Conservation (phyloP, 1,140 invertebrate genomes). For the Drosophila pectinifera region DNA sequence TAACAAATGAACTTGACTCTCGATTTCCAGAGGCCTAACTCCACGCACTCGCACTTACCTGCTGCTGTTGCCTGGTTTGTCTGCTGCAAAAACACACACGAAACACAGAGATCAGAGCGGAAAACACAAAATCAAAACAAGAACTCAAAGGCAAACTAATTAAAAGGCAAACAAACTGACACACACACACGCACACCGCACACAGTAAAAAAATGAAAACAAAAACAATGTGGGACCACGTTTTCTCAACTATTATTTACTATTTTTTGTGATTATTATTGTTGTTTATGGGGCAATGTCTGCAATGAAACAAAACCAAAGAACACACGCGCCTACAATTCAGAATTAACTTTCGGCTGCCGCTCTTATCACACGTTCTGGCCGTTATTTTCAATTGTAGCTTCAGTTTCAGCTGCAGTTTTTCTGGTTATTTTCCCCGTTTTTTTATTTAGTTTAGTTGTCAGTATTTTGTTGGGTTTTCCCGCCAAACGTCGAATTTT, state of each 20-base stretch:
- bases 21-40: slow-evolving; percentile 7
- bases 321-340: slow-evolving; percentile 41
- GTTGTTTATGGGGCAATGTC: slow-evolving; percentile 25
- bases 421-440: slow-evolving; percentile 7
- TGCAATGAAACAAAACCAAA: slow-evolving; percentile 24
- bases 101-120: slow-evolving; percentile 30
- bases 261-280: slow-evolving; percentile 18
- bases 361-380: slow-evolving; percentile 69
- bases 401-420: slow-evolving; percentile 11
- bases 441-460: slow-evolving; percentile 10
- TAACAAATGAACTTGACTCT: slow-evolving; percentile 34
- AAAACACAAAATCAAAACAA: slow-evolving; percentile 54
- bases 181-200: slow-evolving; percentile 42
- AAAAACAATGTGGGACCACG: slow-evolving; percentile 41
- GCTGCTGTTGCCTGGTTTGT: slow-evolving; percentile 29
- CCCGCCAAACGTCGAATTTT: slow-evolving; percentile 23
- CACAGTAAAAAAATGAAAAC: slow-evolving; percentile 66
- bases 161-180: slow-evolving; percentile 66
- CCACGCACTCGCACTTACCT: slow-evolving; percentile 50
- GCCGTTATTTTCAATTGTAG: slow-evolving; percentile 6
- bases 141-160: slow-evolving; percentile 70
- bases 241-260: slow-evolving; percentile 33
- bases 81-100: slow-evolving; percentile 31
- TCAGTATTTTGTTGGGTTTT: slow-evolving; percentile 9
- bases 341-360: slow-evolving; percentile 54